Conservation (phyloP, 2,797 vertebrate species). For the Xyrichtys novacula region DNA sequence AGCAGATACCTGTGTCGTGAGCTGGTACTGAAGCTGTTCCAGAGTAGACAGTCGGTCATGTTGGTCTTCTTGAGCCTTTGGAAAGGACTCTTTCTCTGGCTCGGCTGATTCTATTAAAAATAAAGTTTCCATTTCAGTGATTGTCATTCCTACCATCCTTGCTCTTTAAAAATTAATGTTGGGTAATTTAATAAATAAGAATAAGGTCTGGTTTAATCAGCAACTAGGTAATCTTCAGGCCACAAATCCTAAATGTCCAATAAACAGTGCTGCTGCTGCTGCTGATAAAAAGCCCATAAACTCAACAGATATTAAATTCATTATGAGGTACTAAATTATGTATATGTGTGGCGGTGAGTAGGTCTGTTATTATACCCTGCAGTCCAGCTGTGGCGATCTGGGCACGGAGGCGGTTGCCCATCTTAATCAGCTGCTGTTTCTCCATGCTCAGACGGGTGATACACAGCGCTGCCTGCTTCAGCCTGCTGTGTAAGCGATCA, state of each 20-base stretch:
- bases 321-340: background rate
- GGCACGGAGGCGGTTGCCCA: constrained; percentile 89
- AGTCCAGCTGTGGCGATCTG: constrained; percentile 66
- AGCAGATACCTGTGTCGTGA: constrained; percentile 85
- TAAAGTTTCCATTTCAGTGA: constrained; percentile 4
- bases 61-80: constrained; percentile 52
- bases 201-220: background rate
- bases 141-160: background rate
- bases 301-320: background rate
- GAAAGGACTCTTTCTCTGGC: constrained; percentile 49
- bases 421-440: constrained; percentile 90
- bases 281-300: background rate
- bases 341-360: background rate
- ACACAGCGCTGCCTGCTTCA: constrained; percentile 85
- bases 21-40: constrained; percentile 85
- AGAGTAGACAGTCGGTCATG: constrained; percentile 78
- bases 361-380: constrained; percentile 57
- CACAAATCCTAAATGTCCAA: background rate
- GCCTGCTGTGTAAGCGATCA: constrained; percentile 72
- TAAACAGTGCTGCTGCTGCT: constrained; percentile 36
- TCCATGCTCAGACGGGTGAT: constrained; percentile 86
- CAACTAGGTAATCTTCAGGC: background rate
- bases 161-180: too few species aligned
- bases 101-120: constrained; percentile 34
- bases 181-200: too few species aligned